Evolutionary conservation across 2,888 invertebrate genomes (phyloP), one percentile per base, ranked within the genome.

Genomic region (Chaetogeoica ovagalla): DNA sequence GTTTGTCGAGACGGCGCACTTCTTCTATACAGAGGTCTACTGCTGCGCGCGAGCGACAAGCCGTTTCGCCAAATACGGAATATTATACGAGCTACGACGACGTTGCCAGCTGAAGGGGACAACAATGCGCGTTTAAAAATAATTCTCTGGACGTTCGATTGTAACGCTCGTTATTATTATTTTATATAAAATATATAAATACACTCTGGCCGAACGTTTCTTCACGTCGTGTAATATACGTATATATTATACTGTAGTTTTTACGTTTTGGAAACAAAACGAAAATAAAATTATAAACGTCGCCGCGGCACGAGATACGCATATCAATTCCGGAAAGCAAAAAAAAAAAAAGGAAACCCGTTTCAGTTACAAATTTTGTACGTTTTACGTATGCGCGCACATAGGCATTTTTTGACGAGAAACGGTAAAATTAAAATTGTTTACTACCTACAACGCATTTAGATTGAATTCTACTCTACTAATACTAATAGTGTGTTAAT

Each of bases 141-240:
- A 71, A 79, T 70, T 79, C 77, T 63, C 30, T 63, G 69, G 77
- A 79, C 77, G 48, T 79, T 79, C 70, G 55, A 79, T 79, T 79
- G 70, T 79, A 60, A 79, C 60, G 70, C 76, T 77, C 59, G 48
- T 48, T 59, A 62, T 23, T 30, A 60, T 72, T 21, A 59, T 72
- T 48, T 11, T 72, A 55, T 52, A 43, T 23, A 39, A 23, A n/a
- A 52, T 63, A n/a, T 66, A 19, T 30, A 30, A 30, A 30, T 30
- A 30, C 30, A 4, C 30, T 1, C 30, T 30, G 30, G 30, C 30
- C 30, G 30, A 30, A 4, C 30, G 30, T 30, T 30, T 30, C 30
- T 30, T 30, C 30, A 2, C 1, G 30, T 4, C 4, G 30, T 30
- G 30, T 30, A n/a, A n/a, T n/a, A n/a, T n/a, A 68, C 30, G 68